phyloP scores from a whole-genome alignment of 2,797 vertebrate species.

The Sphenopsis melanotis region DNA sequence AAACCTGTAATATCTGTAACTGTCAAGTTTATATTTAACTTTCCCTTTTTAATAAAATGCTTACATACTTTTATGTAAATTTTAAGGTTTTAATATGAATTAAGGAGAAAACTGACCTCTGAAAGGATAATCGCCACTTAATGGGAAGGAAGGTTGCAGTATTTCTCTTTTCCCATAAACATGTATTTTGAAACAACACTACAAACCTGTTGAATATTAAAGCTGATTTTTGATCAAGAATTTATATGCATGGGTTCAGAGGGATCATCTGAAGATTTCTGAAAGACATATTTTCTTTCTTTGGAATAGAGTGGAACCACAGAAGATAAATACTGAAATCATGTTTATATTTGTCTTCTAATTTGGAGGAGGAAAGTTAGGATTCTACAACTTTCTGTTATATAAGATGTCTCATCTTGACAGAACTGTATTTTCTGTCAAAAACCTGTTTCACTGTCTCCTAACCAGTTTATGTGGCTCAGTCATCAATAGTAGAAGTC shows the following conservation, averaged over 20 bases:
- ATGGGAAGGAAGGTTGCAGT: neutral
- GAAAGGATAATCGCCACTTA: neutral
- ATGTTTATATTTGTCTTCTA: neutral
- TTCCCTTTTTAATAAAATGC: neutral
- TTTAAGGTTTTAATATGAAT: neutral
- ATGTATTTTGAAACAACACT: neutral
- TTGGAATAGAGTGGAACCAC: neutral
- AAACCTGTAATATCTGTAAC: neutral
- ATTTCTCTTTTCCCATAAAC: neutral
- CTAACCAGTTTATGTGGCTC: neutral
- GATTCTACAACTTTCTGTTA: neutral
- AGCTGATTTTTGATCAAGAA: neutral
- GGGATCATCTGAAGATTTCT: neutral
- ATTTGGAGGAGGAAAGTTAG: neutral
- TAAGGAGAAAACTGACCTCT: neutral
- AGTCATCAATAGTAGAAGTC: neutral
- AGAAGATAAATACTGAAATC: neutral
- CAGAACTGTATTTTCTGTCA: neutral
- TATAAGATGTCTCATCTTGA: neutral
- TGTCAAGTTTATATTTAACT: neutral
- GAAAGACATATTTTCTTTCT: neutral
- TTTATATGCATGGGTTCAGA: neutral
- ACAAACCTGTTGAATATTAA: neutral
- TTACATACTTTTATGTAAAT: neutral
- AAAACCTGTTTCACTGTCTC: neutral